Evolutionary conservation across 1,140 invertebrate species (phyloP), one percentile per base, ranked within the genome.

Genomic region (Dreissena rostriformis): DNA sequence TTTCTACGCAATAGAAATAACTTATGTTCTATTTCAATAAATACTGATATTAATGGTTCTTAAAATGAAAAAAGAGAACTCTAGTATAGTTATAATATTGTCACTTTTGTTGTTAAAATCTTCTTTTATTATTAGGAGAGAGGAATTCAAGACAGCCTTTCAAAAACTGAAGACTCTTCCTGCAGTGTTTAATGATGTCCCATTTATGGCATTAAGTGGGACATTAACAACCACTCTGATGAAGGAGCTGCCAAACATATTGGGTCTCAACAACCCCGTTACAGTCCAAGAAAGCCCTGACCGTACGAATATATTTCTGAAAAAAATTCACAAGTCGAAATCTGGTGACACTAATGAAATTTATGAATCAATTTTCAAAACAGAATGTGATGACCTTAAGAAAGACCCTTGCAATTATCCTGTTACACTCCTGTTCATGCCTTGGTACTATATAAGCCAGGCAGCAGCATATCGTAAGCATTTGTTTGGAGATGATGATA

Each of bases 251-350:
- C 55, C 55, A 15, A 28, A 8, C 39, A 76, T 29, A 2, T 63
- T 63, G 22, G 51, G 55, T 1, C 57, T 76, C 24, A 39, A 15
- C 17, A 63, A 76, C 39, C 55, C 53, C 8, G 17, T 76, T 24
- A 76, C 15, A 29, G 57, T 76, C 19, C 74, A 63, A 39, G 55
- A 76, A 28, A 63, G 53, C 74, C 74, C 74, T 29, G 74, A 76
- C 57, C 19, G 74, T 19, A 17, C 24, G 28, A 57, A 76, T 63
- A 76, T 76, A 29, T 39, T 2, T 29, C 28, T 76, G 2, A 55
- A 63, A 61, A 76, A 76, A 39, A 29, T 63, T 22, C 17, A 12
- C 5, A 76, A 63, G n/a, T 11, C 65, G 39, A 22, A 76, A 76
- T 17, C 11, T 63, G 5, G 22, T 11, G 74, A 76, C 65, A 61